Evolutionary conservation across 2,888 invertebrate genomes (phyloP).

Genomic region (Amiota mariae): DNA sequence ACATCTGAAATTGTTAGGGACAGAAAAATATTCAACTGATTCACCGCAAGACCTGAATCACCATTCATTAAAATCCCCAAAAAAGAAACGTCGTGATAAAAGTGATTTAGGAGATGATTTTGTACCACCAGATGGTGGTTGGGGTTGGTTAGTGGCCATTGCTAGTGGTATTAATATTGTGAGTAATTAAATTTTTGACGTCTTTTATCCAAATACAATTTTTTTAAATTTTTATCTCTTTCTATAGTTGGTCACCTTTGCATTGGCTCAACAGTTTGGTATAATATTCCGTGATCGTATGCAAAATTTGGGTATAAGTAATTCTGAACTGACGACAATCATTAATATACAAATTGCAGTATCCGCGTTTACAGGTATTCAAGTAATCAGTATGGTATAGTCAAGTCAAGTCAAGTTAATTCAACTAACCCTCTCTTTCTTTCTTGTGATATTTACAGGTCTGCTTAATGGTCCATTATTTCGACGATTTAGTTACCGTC

Average conservation of each 20-base stretch:
- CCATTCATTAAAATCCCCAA: slow-evolving; percentile 35
- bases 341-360: slow-evolving; percentile 83
- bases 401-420: background rate
- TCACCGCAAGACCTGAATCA: slow-evolving; percentile 28
- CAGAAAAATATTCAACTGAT: slow-evolving; percentile 34
- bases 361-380: slow-evolving; percentile 80
- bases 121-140: slow-evolving; percentile 83
- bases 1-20: slow-evolving; percentile 45
- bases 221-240: slow-evolving; percentile 4
- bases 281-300: slow-evolving; percentile 81
- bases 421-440: background rate
- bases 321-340: slow-evolving; percentile 81
- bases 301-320: slow-evolving; percentile 76
- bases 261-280: slow-evolving; percentile 82
- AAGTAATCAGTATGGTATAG: no score
- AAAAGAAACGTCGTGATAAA: slow-evolving; percentile 70
- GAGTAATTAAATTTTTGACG: slow-evolving; percentile 68
- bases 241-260: slow-evolving; percentile 79
- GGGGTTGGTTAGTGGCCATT: slow-evolving; percentile 82
- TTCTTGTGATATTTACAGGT: slow-evolving; percentile 48
- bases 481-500: slow-evolving; percentile 79
- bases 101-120: slow-evolving; percentile 76
- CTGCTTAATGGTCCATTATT: slow-evolving; percentile 83
- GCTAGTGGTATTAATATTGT: slow-evolving; percentile 84
- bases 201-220: background rate